Evolutionary conservation across 2,888 invertebrate genomes (phyloP).

Genomic region (Mimas tiliae): DNA sequence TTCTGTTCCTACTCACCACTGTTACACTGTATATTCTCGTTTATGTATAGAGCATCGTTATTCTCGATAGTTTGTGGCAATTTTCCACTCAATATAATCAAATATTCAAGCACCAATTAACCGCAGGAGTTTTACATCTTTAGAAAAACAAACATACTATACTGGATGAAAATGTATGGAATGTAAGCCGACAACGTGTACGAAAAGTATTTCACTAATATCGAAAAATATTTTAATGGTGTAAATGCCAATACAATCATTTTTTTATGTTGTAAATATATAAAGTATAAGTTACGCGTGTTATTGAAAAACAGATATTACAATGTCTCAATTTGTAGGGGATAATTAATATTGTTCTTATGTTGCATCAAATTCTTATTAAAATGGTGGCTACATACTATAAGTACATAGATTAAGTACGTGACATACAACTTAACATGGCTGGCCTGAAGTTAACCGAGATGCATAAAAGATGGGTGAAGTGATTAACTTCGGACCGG

Average conservation of each 20-base stretch:
- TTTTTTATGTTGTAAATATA: too few species aligned
- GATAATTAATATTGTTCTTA: too few species aligned
- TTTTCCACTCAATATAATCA: background rate
- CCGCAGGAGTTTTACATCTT: background rate
- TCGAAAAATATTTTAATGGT: background rate
- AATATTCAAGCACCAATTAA: constrained; percentile 1
- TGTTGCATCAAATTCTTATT: too few species aligned
- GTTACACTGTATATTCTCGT: background rate
- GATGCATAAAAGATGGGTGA: too few species aligned
- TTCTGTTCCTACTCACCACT: too few species aligned
- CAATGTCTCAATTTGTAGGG: too few species aligned
- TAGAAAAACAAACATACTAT: background rate
- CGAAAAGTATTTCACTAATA: background rate
- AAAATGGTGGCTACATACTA: too few species aligned
- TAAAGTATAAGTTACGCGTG: background rate
- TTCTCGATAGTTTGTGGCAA: background rate
- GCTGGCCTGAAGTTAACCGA: too few species aligned
- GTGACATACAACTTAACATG: too few species aligned
- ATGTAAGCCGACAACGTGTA: background rate
- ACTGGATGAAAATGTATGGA: background rate
- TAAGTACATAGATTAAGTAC: too few species aligned
- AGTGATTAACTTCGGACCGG: too few species aligned
- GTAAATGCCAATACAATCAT: background rate
- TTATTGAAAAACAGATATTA: too few species aligned
- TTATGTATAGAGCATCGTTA: background rate